Base-by-base conservation (phyloP, 2,888 invertebrate species). In the Drosophila histrio region DNA sequence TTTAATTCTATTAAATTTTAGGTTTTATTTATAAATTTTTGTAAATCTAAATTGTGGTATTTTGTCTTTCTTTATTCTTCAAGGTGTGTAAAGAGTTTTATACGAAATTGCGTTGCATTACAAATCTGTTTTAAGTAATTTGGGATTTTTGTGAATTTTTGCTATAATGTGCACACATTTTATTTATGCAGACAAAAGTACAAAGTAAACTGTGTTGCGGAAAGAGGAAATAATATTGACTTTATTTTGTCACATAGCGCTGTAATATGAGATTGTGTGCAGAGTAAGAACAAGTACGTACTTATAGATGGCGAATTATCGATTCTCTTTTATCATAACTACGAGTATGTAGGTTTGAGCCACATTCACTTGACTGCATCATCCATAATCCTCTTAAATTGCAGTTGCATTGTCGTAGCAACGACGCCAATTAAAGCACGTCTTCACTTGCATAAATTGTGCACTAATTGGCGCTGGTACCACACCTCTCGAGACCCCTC, bases 391-490 rank as follows among this genome's bases (percentile, higher is more conserved):
- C 32, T 11, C 41, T 34, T 17, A 15, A 21, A 21, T 22, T 57
- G 47, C 52, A 43, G 44, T 19, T 46, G 24, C 50, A 46, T 49
- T 59, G 63, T 15, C 50, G 47, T 43, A 22, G 22, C 41, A 32
- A 32, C 24, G 28, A 41, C 8, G 58, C 54, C 72, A 71, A 76
- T 76, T 76, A 73, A 76, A 76, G 53, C 73, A 58, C 46, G 41
- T 66, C 69, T 66, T 76, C 46, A 56, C 41, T 36, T 73, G 77
- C 77, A 76, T 76, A 73, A 76, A 73, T 60, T 61, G 30, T 34
- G 8, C 53, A 56, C 77, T 71, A 76, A 73, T 73, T 73, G 73
- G 60, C 32, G 54, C 46, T 46, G 43, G 9, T 44, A 38, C 11
- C 21, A 36, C 64, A 52, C 19, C 36, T n/a, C 41, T 19, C 28